A percentile compares a stretch with the other conserved stretches of the same genome.
Conservation (phyloP, 2,113 vertebrate genomes). For the Seriola aureovittata region DNA sequence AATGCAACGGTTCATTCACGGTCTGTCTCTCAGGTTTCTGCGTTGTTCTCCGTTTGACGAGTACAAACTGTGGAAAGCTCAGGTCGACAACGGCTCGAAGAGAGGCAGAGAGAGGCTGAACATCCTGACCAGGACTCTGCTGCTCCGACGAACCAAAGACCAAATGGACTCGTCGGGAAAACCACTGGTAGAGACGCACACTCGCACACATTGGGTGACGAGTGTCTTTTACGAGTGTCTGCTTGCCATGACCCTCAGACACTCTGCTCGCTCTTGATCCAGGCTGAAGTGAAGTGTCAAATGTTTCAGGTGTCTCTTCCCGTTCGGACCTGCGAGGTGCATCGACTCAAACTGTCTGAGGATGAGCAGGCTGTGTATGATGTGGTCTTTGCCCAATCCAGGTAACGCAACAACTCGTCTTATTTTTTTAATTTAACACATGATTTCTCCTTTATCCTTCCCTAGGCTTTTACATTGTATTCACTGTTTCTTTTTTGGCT, state of each 20-base stretch:
- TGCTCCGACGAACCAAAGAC: slow-evolving; percentile 92
- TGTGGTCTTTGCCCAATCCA: slow-evolving; percentile 92
- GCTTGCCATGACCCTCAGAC: too few relatives aligned
- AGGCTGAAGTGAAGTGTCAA: not conserved
- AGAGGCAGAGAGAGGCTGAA: slow-evolving; percentile 92
- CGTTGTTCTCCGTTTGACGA: slow-evolving; percentile 95
- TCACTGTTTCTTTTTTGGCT: not conserved
- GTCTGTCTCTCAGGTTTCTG: slow-evolving; percentile 87
- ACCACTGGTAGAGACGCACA: slow-evolving; percentile 87
- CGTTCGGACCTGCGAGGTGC: slow-evolving; percentile 84
- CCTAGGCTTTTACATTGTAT: not conserved
- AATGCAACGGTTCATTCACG: not conserved
- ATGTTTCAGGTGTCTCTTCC: slow-evolving; percentile 89
- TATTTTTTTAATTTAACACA: not conserved
- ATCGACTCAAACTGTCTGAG: slow-evolving; percentile 89
- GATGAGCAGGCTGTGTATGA: slow-evolving; percentile 92
- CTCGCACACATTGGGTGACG: not conserved
- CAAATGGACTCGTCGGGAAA: slow-evolving; percentile 89
- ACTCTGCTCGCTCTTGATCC: not conserved
- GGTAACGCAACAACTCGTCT: slow-evolving; percentile 76
- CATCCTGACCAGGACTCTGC: slow-evolving; percentile 91
- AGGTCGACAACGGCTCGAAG: slow-evolving; percentile 93
- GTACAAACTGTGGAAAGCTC: slow-evolving; percentile 93
- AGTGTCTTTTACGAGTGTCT: too few relatives aligned
- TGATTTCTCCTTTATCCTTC: too few relatives aligned